Conservation (phyloP, 2,113 vertebrate species). For the Hydropotes inermis region DNA sequence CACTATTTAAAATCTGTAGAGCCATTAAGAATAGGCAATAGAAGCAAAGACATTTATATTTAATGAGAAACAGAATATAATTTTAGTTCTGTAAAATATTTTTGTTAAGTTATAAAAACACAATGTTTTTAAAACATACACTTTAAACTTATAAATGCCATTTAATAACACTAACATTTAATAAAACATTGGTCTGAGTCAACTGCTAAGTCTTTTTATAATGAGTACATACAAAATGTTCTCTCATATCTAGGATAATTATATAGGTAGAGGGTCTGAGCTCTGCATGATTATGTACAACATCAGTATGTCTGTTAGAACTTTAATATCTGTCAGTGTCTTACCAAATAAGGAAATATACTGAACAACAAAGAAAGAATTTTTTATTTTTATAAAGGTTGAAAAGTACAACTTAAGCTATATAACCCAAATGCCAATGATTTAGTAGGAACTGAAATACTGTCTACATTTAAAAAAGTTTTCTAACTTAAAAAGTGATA, state of each 20-base stretch:
- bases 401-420: neutral
- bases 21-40: neutral
- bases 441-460: conserved; percentile 11
- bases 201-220: conserved; percentile 6
- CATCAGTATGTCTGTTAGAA: neutral
- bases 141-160: neutral
- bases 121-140: neutral
- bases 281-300: neutral
- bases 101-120: neutral
- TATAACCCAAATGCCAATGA: neutral
- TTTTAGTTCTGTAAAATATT: neutral
- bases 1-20: neutral
- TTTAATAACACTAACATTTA: conserved; percentile 9
- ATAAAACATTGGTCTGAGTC: neutral
- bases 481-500: conserved; percentile 89
- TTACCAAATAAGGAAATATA: conserved; percentile 10
- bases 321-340: neutral
- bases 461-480: conserved; percentile 54
- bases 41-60: neutral
- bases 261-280: neutral
- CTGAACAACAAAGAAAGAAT: neutral
- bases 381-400: conserved; percentile 28
- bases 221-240: neutral
- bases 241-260: neutral
- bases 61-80: neutral